These are phyloP conservation scores for Isoperla grammatica DNA, from an alignment of 2,888 invertebrate genomes.

Conservation along the genomic window DNA sequence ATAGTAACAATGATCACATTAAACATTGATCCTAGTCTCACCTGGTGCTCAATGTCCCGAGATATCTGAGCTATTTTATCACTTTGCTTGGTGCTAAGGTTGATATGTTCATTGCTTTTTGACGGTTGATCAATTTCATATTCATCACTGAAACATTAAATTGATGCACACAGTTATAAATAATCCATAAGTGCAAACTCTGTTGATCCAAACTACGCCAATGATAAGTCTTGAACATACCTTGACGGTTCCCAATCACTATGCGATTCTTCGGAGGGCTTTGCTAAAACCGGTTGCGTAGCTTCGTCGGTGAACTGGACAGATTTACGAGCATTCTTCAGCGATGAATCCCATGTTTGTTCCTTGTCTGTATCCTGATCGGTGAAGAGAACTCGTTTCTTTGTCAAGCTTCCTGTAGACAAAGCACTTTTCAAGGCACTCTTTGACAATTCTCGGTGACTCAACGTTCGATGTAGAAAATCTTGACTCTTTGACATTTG, in stretches of 20 bases:
- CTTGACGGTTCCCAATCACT: conserved; percentile 53
- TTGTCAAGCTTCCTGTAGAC: conserved; percentile 49
- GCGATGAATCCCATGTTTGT: conserved; percentile 42
- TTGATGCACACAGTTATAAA: background rate
- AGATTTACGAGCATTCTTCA: conserved; percentile 8
- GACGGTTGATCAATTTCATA: conserved; percentile 34
- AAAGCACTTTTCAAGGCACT: conserved; percentile 55
- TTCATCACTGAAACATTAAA: conserved; percentile 32
- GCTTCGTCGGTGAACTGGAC: conserved; percentile 17
- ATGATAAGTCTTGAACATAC: conserved; percentile 38
- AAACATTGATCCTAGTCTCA: conserved; percentile 36
- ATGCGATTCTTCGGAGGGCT: conserved; percentile 43
- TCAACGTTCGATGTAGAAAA: background rate
- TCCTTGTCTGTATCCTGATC: conserved; percentile 19
- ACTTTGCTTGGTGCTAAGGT: conserved; percentile 48
- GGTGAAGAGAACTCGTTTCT: conserved; percentile 58
- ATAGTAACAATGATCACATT: too few relatives aligned
- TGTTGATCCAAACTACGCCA: background rate
- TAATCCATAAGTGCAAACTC: background rate
- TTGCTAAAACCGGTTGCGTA: conserved; percentile 23
- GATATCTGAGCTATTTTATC: conserved; percentile 53
- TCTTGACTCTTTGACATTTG: background rate
- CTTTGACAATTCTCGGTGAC: background rate
- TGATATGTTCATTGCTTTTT: conserved; percentile 38
- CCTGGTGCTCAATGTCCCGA: conserved; percentile 51